Conservation (phyloP, 1,140 invertebrate genomes). For the Drosophila melanogaster region DNA sequence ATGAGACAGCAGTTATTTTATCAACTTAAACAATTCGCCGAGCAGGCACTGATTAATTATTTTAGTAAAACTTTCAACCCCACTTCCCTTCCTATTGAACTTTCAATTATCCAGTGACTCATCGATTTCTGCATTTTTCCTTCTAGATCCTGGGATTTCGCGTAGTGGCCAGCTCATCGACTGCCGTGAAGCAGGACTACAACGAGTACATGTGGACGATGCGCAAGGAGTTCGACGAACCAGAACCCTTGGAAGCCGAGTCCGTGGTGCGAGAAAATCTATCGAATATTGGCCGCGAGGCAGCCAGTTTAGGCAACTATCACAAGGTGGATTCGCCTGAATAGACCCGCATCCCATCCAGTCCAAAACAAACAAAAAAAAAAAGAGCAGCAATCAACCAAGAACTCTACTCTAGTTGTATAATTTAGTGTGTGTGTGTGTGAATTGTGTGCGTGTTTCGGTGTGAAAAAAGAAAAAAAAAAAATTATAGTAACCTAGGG, state of each 20-base stretch:
- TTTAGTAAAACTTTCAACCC: neutral
- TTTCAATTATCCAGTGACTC: constrained; percentile 3
- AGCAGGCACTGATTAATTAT: neutral
- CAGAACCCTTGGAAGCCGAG: constrained; percentile 88
- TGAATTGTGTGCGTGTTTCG: constrained; percentile 24
- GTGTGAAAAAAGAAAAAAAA: constrained; percentile 1
- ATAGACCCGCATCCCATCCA: constrained; percentile 48
- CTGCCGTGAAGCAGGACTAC: constrained; percentile 93
- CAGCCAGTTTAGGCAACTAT: constrained; percentile 82
- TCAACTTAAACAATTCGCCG: neutral
- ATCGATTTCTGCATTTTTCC: neutral
- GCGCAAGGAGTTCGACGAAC: constrained; percentile 93
- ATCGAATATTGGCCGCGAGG: constrained; percentile 87
- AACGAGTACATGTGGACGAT: constrained; percentile 97
- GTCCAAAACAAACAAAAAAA: constrained; percentile 19
- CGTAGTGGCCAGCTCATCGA: constrained; percentile 93
- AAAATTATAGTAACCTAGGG: constrained; percentile 71
- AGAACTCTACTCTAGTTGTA: constrained; percentile 44
- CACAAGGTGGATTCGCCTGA: constrained; percentile 83
- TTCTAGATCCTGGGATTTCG: constrained; percentile 91
- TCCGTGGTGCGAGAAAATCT: constrained; percentile 87
- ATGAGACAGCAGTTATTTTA: neutral
- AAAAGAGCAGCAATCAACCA: constrained; percentile 14
- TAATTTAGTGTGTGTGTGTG: constrained; percentile 49
- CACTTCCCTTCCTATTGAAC: too few relatives aligned